Conservation (phyloP, 1,140 invertebrate genomes). For the Sminthurinus signatus region DNA sequence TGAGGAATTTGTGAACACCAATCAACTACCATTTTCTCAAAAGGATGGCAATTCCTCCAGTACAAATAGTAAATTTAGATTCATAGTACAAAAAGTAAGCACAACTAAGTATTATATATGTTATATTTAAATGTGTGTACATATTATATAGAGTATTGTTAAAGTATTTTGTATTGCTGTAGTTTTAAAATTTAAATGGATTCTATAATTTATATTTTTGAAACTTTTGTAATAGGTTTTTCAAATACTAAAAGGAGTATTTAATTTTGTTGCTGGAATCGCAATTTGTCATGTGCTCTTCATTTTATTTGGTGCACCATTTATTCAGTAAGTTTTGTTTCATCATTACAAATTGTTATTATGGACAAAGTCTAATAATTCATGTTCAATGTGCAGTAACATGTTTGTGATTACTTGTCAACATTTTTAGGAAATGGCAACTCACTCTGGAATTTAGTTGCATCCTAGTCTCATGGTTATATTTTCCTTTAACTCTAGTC, state of each 20-base stretch:
- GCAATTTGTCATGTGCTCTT: constrained; percentile 31
- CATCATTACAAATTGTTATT: background rate
- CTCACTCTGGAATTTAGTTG: constrained; percentile 37
- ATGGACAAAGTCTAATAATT: background rate
- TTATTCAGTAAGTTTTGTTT: constrained; percentile 25
- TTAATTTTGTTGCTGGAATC: constrained; percentile 16
- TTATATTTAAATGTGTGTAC: background rate
- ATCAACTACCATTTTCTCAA: constrained; percentile 11
- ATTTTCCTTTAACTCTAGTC: constrained; percentile 28
- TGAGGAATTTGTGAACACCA: background rate
- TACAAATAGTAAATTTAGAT: background rate
- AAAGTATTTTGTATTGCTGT: background rate
- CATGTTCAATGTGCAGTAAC: background rate
- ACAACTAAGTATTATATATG: background rate
- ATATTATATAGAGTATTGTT: background rate
- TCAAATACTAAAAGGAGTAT: constrained; percentile 19
- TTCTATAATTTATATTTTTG: background rate
- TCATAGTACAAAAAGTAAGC: too few species aligned
- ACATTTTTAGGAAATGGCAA: constrained; percentile 25
- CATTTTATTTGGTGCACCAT: constrained; percentile 36
- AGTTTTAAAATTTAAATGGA: background rate
- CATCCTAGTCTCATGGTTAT: constrained; percentile 26
- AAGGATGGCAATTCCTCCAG: background rate
- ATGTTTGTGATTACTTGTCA: background rate
- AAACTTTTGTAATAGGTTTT: background rate